phyloP scores from a whole-genome alignment of 2,797 vertebrate species.

The Holocentrus rufus region DNA sequence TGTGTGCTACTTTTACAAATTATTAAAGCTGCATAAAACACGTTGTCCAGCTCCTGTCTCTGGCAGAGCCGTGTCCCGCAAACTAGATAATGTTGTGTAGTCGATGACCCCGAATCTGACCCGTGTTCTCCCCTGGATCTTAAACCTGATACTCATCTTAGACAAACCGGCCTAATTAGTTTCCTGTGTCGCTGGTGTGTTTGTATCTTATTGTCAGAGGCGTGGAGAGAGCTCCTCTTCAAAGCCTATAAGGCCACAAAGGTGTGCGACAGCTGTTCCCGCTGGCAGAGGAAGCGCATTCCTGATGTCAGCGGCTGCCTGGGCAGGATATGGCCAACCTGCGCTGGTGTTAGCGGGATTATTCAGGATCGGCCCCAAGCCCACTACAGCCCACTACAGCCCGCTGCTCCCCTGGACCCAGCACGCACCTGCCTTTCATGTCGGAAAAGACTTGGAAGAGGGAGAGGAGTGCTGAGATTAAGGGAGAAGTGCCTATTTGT shows the following conservation, averaged over 20 bases:
- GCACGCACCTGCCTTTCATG: constrained; percentile 60
- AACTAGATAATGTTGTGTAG: background rate
- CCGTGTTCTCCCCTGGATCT: background rate
- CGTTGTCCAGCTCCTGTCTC: constrained; percentile 3
- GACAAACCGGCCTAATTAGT: background rate
- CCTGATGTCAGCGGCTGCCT: constrained; percentile 53
- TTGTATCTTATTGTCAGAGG: constrained; percentile 52
- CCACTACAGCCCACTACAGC: constrained; percentile 11
- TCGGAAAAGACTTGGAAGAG: constrained; percentile 32
- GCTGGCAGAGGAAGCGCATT: constrained; percentile 63
- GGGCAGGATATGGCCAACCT: constrained; percentile 62
- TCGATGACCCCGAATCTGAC: constrained; percentile 21
- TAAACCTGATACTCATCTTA: constrained; percentile 19
- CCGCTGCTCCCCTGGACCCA: constrained; percentile 30
- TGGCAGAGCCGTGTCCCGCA: background rate
- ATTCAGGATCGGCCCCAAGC: constrained; percentile 51
- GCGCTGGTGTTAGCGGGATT: constrained; percentile 63
- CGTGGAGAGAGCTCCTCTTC: constrained; percentile 31
- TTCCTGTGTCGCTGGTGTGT: constrained; percentile 32
- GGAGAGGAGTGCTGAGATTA: constrained; percentile 10
- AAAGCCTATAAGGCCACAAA: constrained; percentile 64
- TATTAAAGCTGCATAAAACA: constrained; percentile 19
- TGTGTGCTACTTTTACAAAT: background rate
- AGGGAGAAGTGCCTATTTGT: background rate
- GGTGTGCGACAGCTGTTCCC: constrained; percentile 65